These are phyloP conservation scores for Acrobasis suavella DNA, from an alignment of 2,888 invertebrate species.

Conservation along the genomic window DNA sequence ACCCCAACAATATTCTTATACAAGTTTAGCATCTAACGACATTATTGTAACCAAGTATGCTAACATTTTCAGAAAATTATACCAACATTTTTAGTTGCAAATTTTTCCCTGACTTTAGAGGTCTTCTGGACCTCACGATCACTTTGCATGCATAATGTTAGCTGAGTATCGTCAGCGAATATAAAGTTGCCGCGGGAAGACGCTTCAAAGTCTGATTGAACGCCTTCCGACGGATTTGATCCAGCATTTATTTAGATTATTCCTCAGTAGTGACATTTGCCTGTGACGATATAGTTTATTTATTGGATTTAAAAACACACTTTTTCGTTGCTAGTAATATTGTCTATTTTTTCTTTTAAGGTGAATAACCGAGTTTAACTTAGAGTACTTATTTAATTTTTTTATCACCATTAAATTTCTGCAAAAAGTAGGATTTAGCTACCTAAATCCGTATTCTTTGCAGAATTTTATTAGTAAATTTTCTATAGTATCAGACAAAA, in stretches of 20 bases:
- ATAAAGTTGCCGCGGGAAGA: slow-evolving; percentile 62
- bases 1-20: not conserved
- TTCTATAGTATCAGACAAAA: too few relatives aligned
- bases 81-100: slow-evolving; percentile 17
- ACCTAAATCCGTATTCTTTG: too few relatives aligned
- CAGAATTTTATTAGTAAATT: too few relatives aligned
- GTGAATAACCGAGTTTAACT: too few relatives aligned
- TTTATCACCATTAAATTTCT: too few relatives aligned
- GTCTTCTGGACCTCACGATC: slow-evolving; percentile 56
- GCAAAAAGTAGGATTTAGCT: too few relatives aligned
- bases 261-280: slow-evolving; percentile 46
- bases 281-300: not conserved
- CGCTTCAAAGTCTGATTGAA: slow-evolving; percentile 61
- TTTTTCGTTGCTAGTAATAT: not conserved
- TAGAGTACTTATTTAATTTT: too few relatives aligned
- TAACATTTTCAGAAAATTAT: slow-evolving; percentile 4
- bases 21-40: not conserved
- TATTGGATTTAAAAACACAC: not conserved
- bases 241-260: slow-evolving; percentile 63
- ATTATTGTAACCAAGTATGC: slow-evolving; percentile 5
- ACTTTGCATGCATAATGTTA: slow-evolving; percentile 66
- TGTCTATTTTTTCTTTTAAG: too few relatives aligned
- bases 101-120: slow-evolving; percentile 26
- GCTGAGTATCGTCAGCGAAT: slow-evolving; percentile 58
- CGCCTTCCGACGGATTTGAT: slow-evolving; percentile 53